Percentiles rank a stretch among this genome's conserved stretches.
Conservation (phyloP, 2,888 invertebrate genomes). For the Eulithis testata region DNA sequence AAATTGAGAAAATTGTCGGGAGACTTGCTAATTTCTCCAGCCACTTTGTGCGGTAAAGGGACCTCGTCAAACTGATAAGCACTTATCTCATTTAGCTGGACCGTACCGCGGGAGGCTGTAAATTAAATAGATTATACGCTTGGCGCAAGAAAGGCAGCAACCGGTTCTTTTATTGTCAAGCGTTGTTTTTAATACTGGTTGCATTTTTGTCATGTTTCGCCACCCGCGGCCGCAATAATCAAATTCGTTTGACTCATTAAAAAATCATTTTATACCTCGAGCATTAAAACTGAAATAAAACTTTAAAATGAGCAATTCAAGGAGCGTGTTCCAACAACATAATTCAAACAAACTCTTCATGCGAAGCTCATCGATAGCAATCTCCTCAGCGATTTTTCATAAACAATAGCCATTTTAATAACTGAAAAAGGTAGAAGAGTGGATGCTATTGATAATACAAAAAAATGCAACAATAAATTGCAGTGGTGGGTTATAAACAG, state of each 20-base stretch:
- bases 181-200: slow-evolving; percentile 42
- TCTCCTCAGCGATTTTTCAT: slow-evolving; percentile 77
- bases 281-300: slow-evolving; percentile 28
- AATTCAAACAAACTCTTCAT: slow-evolving; percentile 55
- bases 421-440: slow-evolving; percentile 74
- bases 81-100: slow-evolving; percentile 58
- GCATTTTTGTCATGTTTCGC: slow-evolving; percentile 44
- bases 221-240: slow-evolving; percentile 41
- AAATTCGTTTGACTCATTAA: slow-evolving; percentile 42
- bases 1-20: slow-evolving; percentile 70
- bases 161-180: slow-evolving; percentile 51
- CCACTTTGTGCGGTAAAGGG: slow-evolving; percentile 58
- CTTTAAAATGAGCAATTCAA: slow-evolving; percentile 27
- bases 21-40: slow-evolving; percentile 59
- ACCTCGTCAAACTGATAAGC: slow-evolving; percentile 60
- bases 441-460: slow-evolving; percentile 83
- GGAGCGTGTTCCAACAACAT: slow-evolving; percentile 36
- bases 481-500: slow-evolving; percentile 81
- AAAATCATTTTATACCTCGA: slow-evolving; percentile 32
- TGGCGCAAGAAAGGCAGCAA: slow-evolving; percentile 47
- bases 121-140: slow-evolving; percentile 62
- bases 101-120: slow-evolving; percentile 54
- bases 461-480: slow-evolving; percentile 83
- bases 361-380: slow-evolving; percentile 67
- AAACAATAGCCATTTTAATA: slow-evolving; percentile 84